A percentile compares a stretch with the other conserved stretches of the same genome.
phyloP scores from a whole-genome alignment of 2,113 vertebrate species.

The Patagioenas fasciata region DNA sequence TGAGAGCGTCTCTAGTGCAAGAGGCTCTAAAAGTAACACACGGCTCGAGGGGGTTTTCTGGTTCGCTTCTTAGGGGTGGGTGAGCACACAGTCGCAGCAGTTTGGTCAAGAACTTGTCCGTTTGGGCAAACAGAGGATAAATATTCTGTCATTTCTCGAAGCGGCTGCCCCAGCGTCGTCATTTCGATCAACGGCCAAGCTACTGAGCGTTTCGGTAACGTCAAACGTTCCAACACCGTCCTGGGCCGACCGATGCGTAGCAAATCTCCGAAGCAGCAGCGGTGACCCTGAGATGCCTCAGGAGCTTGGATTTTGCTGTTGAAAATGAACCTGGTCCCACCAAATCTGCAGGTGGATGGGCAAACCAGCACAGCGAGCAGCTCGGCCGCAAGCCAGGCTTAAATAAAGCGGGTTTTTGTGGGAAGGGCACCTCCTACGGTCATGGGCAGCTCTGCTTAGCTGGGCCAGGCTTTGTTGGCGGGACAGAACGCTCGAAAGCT shows the following conservation, averaged over 20 bases:
- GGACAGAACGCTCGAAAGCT: neutral
- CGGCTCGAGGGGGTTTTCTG: neutral
- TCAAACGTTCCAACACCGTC: neutral
- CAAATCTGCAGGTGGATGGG: neutral
- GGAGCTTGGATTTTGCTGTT: neutral
- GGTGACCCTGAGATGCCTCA: neutral
- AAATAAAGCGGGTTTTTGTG: neutral
- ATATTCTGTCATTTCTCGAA: neutral
- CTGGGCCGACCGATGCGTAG: rapidly evolving
- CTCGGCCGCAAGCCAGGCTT: neutral
- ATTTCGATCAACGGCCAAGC: neutral
- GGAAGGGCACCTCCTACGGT: neutral
- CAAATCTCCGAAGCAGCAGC: neutral
- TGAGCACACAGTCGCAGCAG: neutral
- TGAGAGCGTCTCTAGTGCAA: neutral
- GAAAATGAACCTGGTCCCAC: neutral
- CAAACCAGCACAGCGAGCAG: neutral
- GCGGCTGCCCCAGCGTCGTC: neutral
- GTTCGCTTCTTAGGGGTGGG: neutral
- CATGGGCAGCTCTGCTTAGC: neutral
- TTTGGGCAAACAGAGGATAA: neutral
- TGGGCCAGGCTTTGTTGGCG: neutral
- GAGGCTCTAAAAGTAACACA: neutral
- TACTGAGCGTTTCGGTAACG: rapidly evolving
- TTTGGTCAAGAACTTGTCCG: neutral